Evolutionary conservation across 2,797 vertebrate genomes (phyloP).

Genomic region (Loriculus beryllinus): DNA sequence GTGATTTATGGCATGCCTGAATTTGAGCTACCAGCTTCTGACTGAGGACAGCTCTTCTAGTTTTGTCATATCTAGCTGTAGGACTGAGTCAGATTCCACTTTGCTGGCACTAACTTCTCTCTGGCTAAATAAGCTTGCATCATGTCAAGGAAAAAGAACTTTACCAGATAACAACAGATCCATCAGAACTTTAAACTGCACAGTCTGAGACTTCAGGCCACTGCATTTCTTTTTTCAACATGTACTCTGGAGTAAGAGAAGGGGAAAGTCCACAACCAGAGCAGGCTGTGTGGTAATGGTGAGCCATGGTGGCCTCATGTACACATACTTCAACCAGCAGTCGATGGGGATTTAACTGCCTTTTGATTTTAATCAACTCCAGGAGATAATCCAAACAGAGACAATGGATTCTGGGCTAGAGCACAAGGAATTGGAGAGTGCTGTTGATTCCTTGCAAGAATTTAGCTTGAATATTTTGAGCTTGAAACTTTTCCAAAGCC

Average conservation of each 20-base stretch:
- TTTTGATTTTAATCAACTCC: not conserved
- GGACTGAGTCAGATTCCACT: constrained; percentile 13
- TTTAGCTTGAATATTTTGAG: not conserved
- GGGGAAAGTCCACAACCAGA: not conserved
- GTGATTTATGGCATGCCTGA: constrained; percentile 19
- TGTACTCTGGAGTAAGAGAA: not conserved
- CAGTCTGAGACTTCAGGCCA: not conserved
- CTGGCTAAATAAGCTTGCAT: not conserved
- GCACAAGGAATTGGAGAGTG: not conserved
- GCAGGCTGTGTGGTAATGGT: not conserved
- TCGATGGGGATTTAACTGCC: not conserved
- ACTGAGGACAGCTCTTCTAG: not conserved
- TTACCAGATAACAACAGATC: not conserved
- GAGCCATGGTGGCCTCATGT: not conserved
- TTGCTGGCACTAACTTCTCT: not conserved
- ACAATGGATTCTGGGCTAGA: not conserved
- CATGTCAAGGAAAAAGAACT: not conserved
- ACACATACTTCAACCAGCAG: not conserved
- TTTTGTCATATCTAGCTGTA: not conserved
- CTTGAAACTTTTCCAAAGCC: not conserved
- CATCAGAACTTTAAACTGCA: not conserved
- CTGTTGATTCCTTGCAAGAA: not conserved
- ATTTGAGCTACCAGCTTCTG: not conserved
- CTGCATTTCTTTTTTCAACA: not conserved
- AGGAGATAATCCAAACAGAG: not conserved